Percentiles rank a stretch among this genome's conserved stretches.
Conservation (phyloP, 2,888 invertebrate species). For the Tinea semifulvella region DNA sequence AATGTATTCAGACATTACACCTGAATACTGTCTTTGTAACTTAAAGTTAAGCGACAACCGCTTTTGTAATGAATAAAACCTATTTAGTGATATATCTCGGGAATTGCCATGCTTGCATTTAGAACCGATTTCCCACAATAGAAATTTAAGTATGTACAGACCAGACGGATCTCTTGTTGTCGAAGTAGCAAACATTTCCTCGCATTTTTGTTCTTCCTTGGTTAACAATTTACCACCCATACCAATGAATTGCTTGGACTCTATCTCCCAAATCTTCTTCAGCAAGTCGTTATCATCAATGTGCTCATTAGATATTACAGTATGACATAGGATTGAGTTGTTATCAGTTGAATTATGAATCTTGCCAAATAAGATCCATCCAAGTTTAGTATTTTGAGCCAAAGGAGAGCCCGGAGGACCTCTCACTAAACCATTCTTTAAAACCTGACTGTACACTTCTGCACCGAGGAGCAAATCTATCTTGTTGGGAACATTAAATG, state of each 20-base stretch:
- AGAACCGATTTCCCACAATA: constrained; percentile 16
- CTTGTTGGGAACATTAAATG: background rate
- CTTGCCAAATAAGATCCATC: too few relatives aligned
- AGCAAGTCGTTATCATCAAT: constrained; percentile 15
- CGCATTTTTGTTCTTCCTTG: constrained; percentile 18
- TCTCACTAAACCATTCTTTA: background rate
- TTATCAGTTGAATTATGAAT: background rate
- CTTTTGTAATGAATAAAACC: constrained; percentile 17
- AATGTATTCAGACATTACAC: constrained; percentile 21
- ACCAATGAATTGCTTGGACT: constrained; percentile 13
- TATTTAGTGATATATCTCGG: constrained; percentile 15
- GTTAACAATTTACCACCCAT: constrained; percentile 14
- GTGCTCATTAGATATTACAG: too few relatives aligned
- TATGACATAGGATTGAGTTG: background rate
- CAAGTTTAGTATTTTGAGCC: too few relatives aligned
- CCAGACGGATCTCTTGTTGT: constrained; percentile 16
- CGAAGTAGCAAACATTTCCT: constrained; percentile 14
- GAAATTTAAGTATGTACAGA: constrained; percentile 18
- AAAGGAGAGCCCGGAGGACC: too few relatives aligned
- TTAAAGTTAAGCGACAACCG: constrained; percentile 16
- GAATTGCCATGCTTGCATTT: constrained; percentile 15
- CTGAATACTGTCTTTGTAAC: constrained; percentile 18
- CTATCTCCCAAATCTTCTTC: constrained; percentile 19
- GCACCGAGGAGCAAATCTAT: constrained; percentile 1
- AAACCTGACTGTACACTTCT: constrained; percentile 4